Evolutionary conservation across 1,140 invertebrate species (phyloP), one percentile per base, ranked within the genome.

Genomic region (Eumeta japonica): DNA sequence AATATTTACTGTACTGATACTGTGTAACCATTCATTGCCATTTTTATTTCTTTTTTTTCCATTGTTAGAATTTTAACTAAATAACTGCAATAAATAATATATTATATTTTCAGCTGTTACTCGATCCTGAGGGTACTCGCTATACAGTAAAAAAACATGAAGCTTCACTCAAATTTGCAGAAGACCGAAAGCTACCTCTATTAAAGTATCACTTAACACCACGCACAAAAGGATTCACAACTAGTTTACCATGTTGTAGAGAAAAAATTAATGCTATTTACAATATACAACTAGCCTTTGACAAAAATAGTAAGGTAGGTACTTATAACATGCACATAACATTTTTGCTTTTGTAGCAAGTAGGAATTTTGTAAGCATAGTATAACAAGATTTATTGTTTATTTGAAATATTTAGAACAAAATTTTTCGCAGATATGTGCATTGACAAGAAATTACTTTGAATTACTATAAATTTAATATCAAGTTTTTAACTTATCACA

Each of bases 91-190:
- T 13, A 24, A 3, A 17, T 13, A 24, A 15, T 24, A 24, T 20
- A 35, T 7, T 38, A 16, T 47, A 45, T 46, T 76, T 79, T 16
- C 47, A 93, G 90, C 68, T 97, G 42, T 62, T 96, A 19, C 62
- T 97, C n/a, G 97, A 92, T 58, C 89, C 92, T 4, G 95, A 98
- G 76, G 95, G 95, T 3, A 98, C 95, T 1, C 79, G 95, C 17
- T 96, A 94, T 49, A 97, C 93, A 0, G 67, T 81, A 35, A 82
- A 85, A 48, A 98, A 98, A 62, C 88, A 94, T 55, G 83, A 87
- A 66, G 87, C 86, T 0, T 94, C 92, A 45, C 77, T 92, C 52
- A 88, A 90, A 50, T 94, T 96, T 64, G 92, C 93, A 0, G 79
- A 82, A 53, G 84, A 93, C 52, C 89, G 90, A 48, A 89, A 90